Base-by-base conservation (phyloP, 2,113 vertebrate genomes). In the Taurulus bubalis region DNA sequence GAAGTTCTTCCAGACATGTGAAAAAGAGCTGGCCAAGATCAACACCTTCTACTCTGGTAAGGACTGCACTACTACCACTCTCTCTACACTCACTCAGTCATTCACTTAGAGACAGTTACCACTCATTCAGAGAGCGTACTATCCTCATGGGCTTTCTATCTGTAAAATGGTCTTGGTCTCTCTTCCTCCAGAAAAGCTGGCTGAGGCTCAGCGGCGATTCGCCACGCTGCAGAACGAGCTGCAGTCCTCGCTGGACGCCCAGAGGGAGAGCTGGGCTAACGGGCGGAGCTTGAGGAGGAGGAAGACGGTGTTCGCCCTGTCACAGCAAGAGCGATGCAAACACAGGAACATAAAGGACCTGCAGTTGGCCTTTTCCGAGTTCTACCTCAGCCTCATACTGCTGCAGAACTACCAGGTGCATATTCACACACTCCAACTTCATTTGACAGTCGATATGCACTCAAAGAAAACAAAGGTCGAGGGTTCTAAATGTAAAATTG, bases 1-100 rank as follows among this genome's bases (percentile, higher is more conserved):
- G 94, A 99, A 97, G 91, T 99, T 99, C 95, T 99, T 99, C 94
- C 98, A 99, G 94, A 96, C 96, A 8, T 99, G 98, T 91, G 98
- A 99, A 92, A 99, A 99, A 75, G 98, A 99, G 91, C 96, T 99
- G 93, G 96, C 98, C 94, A 99, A 99, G 96, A 99, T 99, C 95
- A 99, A 99, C 95, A 99, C 98, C 42, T 99, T 99, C 95, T 99
- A 99, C 94, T 99, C 98, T 94, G 98, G 98, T 99, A 95, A 96
- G 18, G 2, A 32, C 24, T 42, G 0, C 30, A 16, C 69, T 53
- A 28, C 42, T 1, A 26, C 12, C 22, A 9, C 51, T 36, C 15
- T 76, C 3, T 5, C 9, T 3, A 12, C 4, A 30, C 26, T 64
- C 4, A 30, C 26, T 64, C 59, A 22, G 22, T 56, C 30, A 18